A percentile compares a stretch with the other conserved stretches of the same genome.
These are phyloP conservation scores for Gobiocypris rarus DNA, from an alignment of 2,113 vertebrate genomes.

Conservation along the genomic window DNA sequence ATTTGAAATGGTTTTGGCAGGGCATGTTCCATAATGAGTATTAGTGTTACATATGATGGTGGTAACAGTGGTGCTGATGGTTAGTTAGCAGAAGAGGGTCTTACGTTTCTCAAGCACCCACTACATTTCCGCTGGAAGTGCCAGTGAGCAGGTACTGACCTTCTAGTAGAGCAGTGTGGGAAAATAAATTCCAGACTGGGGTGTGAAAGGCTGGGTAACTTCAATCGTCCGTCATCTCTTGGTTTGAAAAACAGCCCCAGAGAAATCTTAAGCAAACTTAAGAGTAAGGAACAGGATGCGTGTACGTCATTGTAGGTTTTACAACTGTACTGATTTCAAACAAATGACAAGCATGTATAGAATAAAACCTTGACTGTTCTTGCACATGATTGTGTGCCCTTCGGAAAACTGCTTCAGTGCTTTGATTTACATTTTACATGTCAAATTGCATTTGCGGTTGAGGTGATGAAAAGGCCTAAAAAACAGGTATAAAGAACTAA, in stretches of 20 bases:
- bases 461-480: background rate
- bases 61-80: conserved; percentile 1
- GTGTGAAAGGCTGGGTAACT: conserved; percentile 25
- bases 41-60: background rate
- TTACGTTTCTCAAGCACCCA: conserved; percentile 59
- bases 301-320: background rate
- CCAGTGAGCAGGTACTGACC: conserved; percentile 60
- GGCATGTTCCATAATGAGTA: background rate
- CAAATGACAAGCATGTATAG: background rate
- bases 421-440: background rate
- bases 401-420: background rate
- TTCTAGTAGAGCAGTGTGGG: conserved; percentile 57
- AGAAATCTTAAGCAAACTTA: conserved; percentile 56
- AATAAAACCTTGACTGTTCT: background rate
- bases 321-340: background rate
- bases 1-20: conserved; percentile 42
- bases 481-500: too few relatives aligned
- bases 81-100: conserved; percentile 32
- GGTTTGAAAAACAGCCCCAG: conserved; percentile 50
- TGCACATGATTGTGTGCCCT: background rate
- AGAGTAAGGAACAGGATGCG: conserved; percentile 10
- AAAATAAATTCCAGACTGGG: conserved; percentile 49
- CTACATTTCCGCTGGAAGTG: conserved; percentile 65
- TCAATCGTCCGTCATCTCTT: conserved; percentile 54
- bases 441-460: background rate